These are phyloP conservation scores for Pangasius djambal DNA, from an alignment of 2,797 vertebrate genomes.

Conservation along the genomic window DNA sequence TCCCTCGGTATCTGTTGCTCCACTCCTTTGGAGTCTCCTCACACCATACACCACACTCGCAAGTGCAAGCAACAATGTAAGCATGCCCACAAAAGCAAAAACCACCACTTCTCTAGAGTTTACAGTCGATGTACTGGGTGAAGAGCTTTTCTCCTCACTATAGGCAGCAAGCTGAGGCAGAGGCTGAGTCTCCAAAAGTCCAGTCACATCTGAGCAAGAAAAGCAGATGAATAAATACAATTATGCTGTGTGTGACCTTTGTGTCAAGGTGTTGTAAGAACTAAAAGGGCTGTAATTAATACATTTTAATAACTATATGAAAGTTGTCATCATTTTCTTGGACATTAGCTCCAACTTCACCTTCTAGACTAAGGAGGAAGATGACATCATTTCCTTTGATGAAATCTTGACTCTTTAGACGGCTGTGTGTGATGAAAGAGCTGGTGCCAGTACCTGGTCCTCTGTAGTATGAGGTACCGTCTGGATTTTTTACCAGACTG, in stretches of 20 bases:
- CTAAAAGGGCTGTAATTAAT: background rate
- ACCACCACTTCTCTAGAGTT: slow-evolving; percentile 63
- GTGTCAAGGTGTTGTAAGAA: background rate
- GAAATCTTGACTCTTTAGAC: slow-evolving; percentile 80
- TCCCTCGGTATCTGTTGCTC: background rate
- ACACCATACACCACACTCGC: slow-evolving; percentile 64
- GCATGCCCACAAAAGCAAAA: slow-evolving; percentile 67
- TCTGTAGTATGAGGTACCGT: slow-evolving; percentile 70
- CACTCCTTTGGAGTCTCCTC: slow-evolving; percentile 66
- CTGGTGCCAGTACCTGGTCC: slow-evolving; percentile 71
- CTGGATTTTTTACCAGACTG: slow-evolving; percentile 61
- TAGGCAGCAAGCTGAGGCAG: slow-evolving; percentile 46
- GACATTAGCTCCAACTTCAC: slow-evolving; percentile 61
- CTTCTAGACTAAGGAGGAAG: slow-evolving; percentile 84
- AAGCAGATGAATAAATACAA: background rate
- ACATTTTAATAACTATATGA: background rate
- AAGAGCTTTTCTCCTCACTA: slow-evolving; percentile 65
- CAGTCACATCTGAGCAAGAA: slow-evolving; percentile 76
- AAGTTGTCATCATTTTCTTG: background rate
- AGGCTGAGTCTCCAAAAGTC: slow-evolving; percentile 69
- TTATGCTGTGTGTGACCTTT: background rate
- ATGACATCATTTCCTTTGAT: slow-evolving; percentile 83
- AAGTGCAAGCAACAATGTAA: slow-evolving; percentile 73
- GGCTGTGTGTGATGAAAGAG: slow-evolving; percentile 76
- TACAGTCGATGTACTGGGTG: background rate